These are phyloP conservation scores for Ophiodon elongatus DNA, from an alignment of 2,113 vertebrate genomes.

Conservation along the genomic window DNA sequence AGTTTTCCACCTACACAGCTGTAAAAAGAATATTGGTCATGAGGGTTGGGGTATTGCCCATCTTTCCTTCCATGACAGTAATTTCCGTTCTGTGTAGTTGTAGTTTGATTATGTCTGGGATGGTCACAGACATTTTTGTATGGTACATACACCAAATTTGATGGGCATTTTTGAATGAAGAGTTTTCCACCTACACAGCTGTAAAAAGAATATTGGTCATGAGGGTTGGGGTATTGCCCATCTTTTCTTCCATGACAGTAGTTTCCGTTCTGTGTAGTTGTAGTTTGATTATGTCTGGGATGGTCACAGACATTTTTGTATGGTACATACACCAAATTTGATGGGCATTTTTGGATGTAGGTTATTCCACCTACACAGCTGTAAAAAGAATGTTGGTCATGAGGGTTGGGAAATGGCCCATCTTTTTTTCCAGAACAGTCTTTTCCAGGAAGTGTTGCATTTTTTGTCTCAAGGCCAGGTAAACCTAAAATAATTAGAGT, in stretches of 20 bases:
- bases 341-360: not conserved
- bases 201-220: not conserved
- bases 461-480: not conserved
- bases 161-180: not conserved
- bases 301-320: not conserved
- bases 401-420: not conserved
- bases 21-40: not conserved
- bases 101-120: too few relatives aligned
- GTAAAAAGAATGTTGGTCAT: not conserved
- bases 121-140: not conserved
- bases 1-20: too few relatives aligned
- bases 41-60: not conserved
- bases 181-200: not conserved
- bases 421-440: not conserved
- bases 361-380: not conserved
- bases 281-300: too few relatives aligned
- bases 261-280: too few relatives aligned
- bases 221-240: not conserved
- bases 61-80: fast-evolving
- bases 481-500: not conserved
- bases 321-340: not conserved
- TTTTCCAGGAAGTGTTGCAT: too few relatives aligned
- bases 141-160: not conserved
- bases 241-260: not conserved
- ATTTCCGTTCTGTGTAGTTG: too few relatives aligned